Base-by-base conservation (phyloP, 2,113 vertebrate species). In the Balaeniceps rex region DNA sequence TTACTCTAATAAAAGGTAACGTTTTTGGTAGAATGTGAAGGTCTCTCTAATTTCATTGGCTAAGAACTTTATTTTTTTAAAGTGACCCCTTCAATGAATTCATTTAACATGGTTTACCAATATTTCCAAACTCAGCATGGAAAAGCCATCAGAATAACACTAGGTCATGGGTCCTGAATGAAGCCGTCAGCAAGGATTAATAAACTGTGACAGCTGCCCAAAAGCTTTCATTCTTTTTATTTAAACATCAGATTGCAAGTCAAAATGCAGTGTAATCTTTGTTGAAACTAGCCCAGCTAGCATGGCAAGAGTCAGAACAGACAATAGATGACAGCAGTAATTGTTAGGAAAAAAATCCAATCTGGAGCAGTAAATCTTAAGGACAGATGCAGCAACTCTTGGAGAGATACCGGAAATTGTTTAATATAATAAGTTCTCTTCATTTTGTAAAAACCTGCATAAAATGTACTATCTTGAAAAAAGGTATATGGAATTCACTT, bases 111-210 rank as follows among this genome's bases (percentile, higher is more conserved):
- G 64, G 72, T 97, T 97, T 97, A 97, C 90, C 90, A 97, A 52
- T 94, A 97, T 97, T 97, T 97, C 81, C 44, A 97, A 98, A 97
- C 84, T 89, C 87, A 97, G 94, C 69, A 96, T 44, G 87, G 95
- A 98, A 97, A 97, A 98, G 87, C 78, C 79, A 97, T 96, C 94
- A 95, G 72, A 89, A 95, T 0, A 15, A 93, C 47, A 89, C 72
- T 86, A 95, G 89, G 97, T 98, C 97, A 98, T 85, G 71, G 72
- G 83, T 64, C 93, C 83, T 99, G 98, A 99, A 99, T 98, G 98
- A 98, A 98, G 98, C 97, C 94, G 28, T 97, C 98, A 98, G 97
- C 97, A 98, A 97, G 90, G 97, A 97, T 98, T 99, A 99, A 99
- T 98, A 96, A 98, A 98, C 95, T 96, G 63, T 97, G 99, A 99